Evolutionary conservation across 2,888 invertebrate species (phyloP), one percentile per base, ranked within the genome.

Genomic region (Drosophila austrosaltans): DNA sequence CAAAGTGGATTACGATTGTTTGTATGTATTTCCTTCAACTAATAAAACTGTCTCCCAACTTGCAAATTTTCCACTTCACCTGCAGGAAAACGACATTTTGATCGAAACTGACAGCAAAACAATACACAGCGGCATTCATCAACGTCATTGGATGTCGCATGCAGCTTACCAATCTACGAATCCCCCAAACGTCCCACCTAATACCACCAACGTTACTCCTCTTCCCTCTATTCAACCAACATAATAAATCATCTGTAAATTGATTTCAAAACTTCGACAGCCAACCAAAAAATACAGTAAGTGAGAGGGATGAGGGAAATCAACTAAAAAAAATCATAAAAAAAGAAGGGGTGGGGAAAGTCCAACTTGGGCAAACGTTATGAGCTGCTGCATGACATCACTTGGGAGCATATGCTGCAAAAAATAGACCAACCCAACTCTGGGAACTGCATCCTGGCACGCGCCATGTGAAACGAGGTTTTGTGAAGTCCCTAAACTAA

Each of bases 171-270:
- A 10, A 25, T 5, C 25, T 12, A 20, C 39, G n/a, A 10, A 25
- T 5, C 25, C 57, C 30, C 39, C 10, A 28, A 62, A n/a, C 53
- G 32, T 39, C 30, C 48, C 16, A n/a, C 20, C 39, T 39, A 32
- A 40, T 28, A 39, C 57, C 12, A 48, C 36, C 40, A 16, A 22
- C 39, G 36, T 36, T 28, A 6, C 32, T 4, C 8, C 22, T 4
- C 10, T 42, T 36, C n/a, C 65, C n/a, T 25, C 22, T 40, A 77
- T 81, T 81, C 84, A 84, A 85, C 87, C 87, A 85, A 85, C 87
- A 87, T 87, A 84, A 85, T 85, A 85, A 85, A 85, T 85, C 85
- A 87, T 85, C 82, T 82, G 87, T 74, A 85, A 85, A 85, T 85
- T 85, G 85, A 85, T 85, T 85, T 84, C 78, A 76, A 87, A 87